Evolutionary conservation across 1,140 invertebrate genomes (phyloP), one percentile per base, ranked within the genome.

Genomic region (Calliopsis andreniformis): DNA sequence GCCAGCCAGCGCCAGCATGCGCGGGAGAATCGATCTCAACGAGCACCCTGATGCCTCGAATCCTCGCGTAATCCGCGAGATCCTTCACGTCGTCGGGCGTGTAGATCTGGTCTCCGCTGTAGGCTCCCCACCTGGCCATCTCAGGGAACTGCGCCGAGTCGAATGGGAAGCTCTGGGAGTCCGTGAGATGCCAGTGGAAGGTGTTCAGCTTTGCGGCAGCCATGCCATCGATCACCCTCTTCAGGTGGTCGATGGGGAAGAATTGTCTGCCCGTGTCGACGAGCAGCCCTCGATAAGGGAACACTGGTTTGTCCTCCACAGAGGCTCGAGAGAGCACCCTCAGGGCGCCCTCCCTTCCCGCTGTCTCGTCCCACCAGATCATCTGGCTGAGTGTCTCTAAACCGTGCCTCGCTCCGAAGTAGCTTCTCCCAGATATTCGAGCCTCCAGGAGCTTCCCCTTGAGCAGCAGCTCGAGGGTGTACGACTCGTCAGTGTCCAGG

Each of bases 21-120:
- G 96, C 95, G 0, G 97, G 97, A 3, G 96, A 95, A 89, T 98
- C 97, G 42, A 98, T 95, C 91, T 98, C 97, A 6, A 97, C 93
- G 25, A 98, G 89, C 0, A 97, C 92, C 56, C 96, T 93, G 10
- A 97, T 92, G 10, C 97, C 97, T 10, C 96, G 91, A 7, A 95
- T 88, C 62, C 92, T 93, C 0, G 96, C 96, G 85, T 97, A 97
- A 30, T 93, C 90, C 0, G 97, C 92, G 30, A 98, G 81, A 30
- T 95, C 93, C 42, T 93, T 89, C 1, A 97, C 93, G 79, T 97
- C 96, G 32, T 94, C 92, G 0, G 94, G 92, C 0, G 93, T 93
- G 90, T 98, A 98, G 32, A 96, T 92, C 88, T 96, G 92, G 0
- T 93, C 91, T 0, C 92, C 83, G 23, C 94, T 94, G 83, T 95